Conservation (phyloP, 2,888 invertebrate genomes). For the Hydrotaea diabolus region DNA sequence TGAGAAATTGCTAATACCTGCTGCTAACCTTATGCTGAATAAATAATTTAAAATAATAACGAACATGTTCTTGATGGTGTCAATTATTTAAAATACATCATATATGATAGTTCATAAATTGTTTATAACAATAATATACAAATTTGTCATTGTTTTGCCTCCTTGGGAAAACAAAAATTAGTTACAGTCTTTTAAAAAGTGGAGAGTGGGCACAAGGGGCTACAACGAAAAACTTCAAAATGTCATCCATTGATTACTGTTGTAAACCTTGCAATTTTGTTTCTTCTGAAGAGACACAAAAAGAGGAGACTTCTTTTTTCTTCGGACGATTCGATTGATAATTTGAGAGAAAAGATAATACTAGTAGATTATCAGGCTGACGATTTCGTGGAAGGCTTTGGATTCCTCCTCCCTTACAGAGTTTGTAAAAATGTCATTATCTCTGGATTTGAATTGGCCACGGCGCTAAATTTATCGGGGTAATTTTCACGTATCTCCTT, state of each 20-base stretch:
- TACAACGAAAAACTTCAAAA: neutral
- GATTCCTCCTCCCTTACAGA: slow-evolving; percentile 69
- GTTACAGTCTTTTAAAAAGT: slow-evolving; percentile 5
- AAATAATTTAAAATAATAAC: slow-evolving; percentile 30
- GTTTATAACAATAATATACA: slow-evolving; percentile 18
- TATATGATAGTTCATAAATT: neutral
- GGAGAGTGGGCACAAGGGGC: neutral
- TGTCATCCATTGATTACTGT: slow-evolving; percentile 4
- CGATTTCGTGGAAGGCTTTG: neutral
- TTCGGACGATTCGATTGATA: slow-evolving; percentile 19
- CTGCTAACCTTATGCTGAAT: slow-evolving; percentile 36
- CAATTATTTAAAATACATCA: slow-evolving; percentile 41
- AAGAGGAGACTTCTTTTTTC: neutral
- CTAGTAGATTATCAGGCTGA: slow-evolving; percentile 17
- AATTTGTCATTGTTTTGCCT: neutral
- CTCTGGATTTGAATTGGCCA: slow-evolving; percentile 79
- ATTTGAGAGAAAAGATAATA: slow-evolving; percentile 19
- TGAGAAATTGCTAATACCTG: slow-evolving; percentile 34
- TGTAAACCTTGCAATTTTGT: neutral
- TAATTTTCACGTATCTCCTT: slow-evolving; percentile 83
- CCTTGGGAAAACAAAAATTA: neutral
- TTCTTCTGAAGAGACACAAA: neutral
- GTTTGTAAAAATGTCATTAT: slow-evolving; percentile 76
- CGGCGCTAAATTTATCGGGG: slow-evolving; percentile 82
- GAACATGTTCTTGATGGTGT: slow-evolving; percentile 36